Percentiles rank a stretch among this genome's conserved stretches.
phyloP scores from a whole-genome alignment of 2,113 vertebrate genomes.

The Stegastes partitus region DNA sequence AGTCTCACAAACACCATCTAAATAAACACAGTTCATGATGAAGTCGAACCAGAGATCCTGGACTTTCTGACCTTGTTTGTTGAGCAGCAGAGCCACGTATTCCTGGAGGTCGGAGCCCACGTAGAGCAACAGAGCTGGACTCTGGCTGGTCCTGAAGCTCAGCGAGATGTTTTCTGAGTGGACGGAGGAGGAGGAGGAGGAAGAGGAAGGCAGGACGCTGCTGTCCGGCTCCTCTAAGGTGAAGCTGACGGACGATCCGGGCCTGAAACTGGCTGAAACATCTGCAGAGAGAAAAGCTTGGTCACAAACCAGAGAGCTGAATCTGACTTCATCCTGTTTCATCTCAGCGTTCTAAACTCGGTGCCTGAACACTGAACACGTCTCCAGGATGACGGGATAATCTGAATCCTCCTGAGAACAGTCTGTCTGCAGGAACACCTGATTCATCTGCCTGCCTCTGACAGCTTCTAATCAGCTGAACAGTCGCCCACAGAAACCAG shows the following conservation, averaged over 20 bases:
- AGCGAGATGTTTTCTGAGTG: conserved; percentile 87
- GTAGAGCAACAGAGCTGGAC: conserved; percentile 89
- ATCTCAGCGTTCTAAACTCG: too few species aligned
- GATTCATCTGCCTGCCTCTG: neutral
- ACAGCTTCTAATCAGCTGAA: conserved; percentile 47
- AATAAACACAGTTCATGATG: too few species aligned
- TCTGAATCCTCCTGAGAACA: too few species aligned
- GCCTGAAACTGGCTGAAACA: conserved; percentile 91
- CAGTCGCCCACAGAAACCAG: neutral
- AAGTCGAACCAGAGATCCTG: too few species aligned
- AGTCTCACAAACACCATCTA: too few species aligned
- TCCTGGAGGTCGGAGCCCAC: conserved; percentile 89
- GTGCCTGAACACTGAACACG: too few species aligned
- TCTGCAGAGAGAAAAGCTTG: conserved; percentile 83
- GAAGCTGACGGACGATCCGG: conserved; percentile 89
- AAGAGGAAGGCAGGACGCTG: conserved; percentile 71
- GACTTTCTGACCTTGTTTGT: conserved; percentile 92
- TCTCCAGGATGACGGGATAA: too few species aligned
- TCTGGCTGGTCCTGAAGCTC: conserved; percentile 90
- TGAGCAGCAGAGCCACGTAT: conserved; percentile 89
- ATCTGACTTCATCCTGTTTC: too few species aligned
- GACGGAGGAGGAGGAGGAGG: conserved; percentile 88
- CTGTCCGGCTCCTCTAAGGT: conserved; percentile 87
- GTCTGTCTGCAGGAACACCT: too few species aligned
- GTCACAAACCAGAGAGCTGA: neutral